phyloP scores from a whole-genome alignment of 2,888 invertebrate species.

The Gastrophysa polygoni region DNA sequence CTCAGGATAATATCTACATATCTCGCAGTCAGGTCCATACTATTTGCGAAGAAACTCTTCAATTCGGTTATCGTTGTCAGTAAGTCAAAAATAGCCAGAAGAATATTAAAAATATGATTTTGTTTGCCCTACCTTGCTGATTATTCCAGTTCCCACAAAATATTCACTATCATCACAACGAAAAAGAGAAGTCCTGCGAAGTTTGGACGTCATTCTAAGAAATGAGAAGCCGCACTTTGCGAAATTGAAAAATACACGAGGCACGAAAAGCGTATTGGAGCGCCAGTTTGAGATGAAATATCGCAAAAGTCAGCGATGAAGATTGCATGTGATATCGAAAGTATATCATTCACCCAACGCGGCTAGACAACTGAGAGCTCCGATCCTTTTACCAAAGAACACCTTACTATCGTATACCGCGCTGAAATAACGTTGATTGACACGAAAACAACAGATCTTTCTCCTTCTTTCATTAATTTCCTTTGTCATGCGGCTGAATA shows the following conservation, averaged over 20 bases:
- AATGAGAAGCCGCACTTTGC: neutral
- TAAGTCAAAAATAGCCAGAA: too few relatives aligned
- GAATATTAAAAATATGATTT: too few relatives aligned
- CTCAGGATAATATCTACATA: too few relatives aligned
- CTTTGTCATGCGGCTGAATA: too few relatives aligned
- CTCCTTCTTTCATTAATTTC: neutral
- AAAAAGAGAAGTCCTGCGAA: slow-evolving; percentile 56
- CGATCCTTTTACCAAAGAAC: neutral
- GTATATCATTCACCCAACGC: neutral
- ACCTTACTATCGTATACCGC: too few relatives aligned
- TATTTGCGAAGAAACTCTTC: too few relatives aligned
- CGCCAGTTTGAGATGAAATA: neutral
- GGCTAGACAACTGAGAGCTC: neutral
- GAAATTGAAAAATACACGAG: neutral
- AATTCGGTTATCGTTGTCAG: too few relatives aligned
- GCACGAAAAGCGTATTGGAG: neutral
- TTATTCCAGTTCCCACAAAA: neutral
- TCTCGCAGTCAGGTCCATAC: too few relatives aligned
- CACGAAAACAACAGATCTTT: slow-evolving; percentile 8
- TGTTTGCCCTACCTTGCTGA: neutral
- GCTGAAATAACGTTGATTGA: slow-evolving; percentile 4
- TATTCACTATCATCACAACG: neutral
- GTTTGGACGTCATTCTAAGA: slow-evolving; percentile 56
- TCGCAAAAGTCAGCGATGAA: neutral
- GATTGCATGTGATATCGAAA: too few relatives aligned